A percentile compares a stretch with the other conserved stretches of the same genome.
Conservation (phyloP, 2,797 vertebrate genomes). For the Pseudotriccus pelzelni region DNA sequence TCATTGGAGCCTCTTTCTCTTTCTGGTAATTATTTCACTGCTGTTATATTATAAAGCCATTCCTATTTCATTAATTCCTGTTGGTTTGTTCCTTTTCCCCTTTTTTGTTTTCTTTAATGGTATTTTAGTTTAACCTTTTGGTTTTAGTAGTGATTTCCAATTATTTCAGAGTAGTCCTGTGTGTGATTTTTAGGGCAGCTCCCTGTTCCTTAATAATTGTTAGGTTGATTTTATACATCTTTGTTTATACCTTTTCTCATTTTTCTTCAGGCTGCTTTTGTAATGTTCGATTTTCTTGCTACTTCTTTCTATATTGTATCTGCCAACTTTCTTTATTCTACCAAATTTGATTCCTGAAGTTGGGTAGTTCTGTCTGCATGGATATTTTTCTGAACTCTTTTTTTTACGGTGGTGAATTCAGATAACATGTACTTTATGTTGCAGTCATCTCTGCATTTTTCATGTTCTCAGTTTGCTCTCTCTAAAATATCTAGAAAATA, state of each 20-base stretch:
- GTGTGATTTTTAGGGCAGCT: neutral
- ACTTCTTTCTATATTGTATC: neutral
- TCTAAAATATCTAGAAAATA: neutral
- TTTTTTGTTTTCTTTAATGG: neutral
- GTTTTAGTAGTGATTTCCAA: neutral
- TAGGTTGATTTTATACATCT: neutral
- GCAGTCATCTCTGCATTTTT: neutral
- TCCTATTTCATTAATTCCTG: neutral
- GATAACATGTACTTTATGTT: neutral
- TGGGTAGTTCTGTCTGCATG: neutral
- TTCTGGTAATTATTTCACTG: slow-evolving; percentile 20
- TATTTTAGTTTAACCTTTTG: neutral
- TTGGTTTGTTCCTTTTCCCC: neutral
- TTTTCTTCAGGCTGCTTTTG: slow-evolving; percentile 2
- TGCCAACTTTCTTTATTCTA: neutral
- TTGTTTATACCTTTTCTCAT: neutral
- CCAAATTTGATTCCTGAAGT: neutral
- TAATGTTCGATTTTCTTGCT: neutral
- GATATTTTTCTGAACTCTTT: neutral
- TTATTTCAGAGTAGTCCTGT: neutral
- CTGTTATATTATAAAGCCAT: neutral
- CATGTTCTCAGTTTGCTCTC: neutral
- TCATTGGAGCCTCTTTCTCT: neutral
- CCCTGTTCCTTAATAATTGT: neutral
- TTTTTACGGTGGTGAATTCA: neutral